A percentile compares a stretch with the other conserved stretches of the same genome.
phyloP scores from a whole-genome alignment of 1,140 invertebrate genomes.

The Hermetia illucens region DNA sequence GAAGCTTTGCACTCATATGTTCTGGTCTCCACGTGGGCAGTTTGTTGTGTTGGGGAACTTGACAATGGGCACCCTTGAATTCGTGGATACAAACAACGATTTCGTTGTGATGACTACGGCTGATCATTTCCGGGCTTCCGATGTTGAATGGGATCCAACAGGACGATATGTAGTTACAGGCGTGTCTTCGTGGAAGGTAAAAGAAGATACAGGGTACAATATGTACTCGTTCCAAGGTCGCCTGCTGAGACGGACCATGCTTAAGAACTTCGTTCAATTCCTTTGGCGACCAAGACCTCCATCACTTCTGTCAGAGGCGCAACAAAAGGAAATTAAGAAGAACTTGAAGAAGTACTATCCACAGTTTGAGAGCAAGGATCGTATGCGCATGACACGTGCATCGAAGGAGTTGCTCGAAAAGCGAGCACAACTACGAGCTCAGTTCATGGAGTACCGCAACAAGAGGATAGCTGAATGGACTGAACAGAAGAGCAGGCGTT shows the following conservation, averaged over 20 bases:
- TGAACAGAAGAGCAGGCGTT: conserved; percentile 57
- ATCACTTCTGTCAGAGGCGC: conserved; percentile 61
- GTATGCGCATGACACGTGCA: conserved; percentile 79
- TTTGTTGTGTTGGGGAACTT: conserved; percentile 82
- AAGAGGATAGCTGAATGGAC: conserved; percentile 60
- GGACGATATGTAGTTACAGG: conserved; percentile 93
- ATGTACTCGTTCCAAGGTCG: conserved; percentile 96
- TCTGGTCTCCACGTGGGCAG: conserved; percentile 93
- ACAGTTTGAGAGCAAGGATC: conserved; percentile 93
- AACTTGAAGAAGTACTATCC: conserved; percentile 95
- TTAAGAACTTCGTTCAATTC: conserved; percentile 89
- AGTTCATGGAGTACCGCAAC: conserved; percentile 69
- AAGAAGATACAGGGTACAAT: conserved; percentile 93
- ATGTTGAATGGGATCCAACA: conserved; percentile 98
- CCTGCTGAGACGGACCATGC: conserved; percentile 55
- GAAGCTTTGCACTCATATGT: conserved; percentile 82
- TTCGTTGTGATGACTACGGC: conserved; percentile 86
- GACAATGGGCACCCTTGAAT: conserved; percentile 84
- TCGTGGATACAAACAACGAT: conserved; percentile 81
- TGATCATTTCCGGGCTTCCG: conserved; percentile 82
- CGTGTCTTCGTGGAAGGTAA: conserved; percentile 90
- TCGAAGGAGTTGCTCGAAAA: conserved; percentile 96
- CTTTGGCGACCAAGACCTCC: conserved; percentile 91
- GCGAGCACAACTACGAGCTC: conserved; percentile 73
- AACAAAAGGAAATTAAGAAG: conserved; percentile 91